Base-by-base conservation (phyloP, 2,888 invertebrate genomes). In the Orthonychiurus folsomi region DNA sequence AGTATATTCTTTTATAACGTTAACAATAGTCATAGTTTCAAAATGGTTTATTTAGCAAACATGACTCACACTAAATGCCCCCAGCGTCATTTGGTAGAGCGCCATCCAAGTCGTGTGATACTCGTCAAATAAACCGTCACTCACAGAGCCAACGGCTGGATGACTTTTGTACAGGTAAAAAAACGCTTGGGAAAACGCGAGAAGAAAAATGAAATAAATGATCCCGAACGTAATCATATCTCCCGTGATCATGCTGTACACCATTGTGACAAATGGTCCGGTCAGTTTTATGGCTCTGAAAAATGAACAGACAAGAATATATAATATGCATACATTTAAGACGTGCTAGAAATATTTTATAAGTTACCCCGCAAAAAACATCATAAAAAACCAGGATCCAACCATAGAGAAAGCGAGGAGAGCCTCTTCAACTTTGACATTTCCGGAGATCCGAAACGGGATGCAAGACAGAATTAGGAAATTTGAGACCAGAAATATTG, bases 241-340 rank as follows among this genome's bases (percentile, higher is more conserved):
- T 55, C 97, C 96, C 0, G 91, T 91, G 76, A 96, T 92, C 96
- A 99, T 99, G 74, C 93, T 93, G 82, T 94, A 97, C 73, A 99
- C 93, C 95, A 99, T 97, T 15, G 96, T 96, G 64, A 99, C 96
- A 79, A 97, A 99, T 0, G 97, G 96, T 53, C 99, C 99, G 0
- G 96, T 99, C 74, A 99, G 80, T 63, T 89, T 86, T 37, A 93
- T 87, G 50, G 94, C 94, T 5, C 95, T 95, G 79, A 2, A 78
- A 75, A 57, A 62, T 69, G 63, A 74, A 12, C 9, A 47, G 37
- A 26, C 28, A 9, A 24, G 18, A 28, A 9, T 9, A 18, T 9
- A 53, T 18, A 56, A 20, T 20, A 23, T 52, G 24, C 54, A 1
- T 50, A 47, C 9, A 55, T 47, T n/a, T n/a, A n/a, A n/a, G n/a